Evolutionary conservation across 2,113 vertebrate species (phyloP).

Genomic region (Garra rufa): DNA sequence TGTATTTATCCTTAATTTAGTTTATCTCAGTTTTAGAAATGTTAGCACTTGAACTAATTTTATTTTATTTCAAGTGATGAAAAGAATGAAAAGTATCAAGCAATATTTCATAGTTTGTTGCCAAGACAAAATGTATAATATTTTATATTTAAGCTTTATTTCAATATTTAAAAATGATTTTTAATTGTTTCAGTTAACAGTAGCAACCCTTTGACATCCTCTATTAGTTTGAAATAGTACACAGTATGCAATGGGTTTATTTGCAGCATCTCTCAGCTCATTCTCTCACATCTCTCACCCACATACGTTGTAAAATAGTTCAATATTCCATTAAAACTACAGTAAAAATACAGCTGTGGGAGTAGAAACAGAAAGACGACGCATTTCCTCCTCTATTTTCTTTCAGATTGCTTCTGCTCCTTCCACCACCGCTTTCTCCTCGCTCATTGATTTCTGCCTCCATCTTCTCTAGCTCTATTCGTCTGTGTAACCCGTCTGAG

Average conservation of each 20-base stretch:
- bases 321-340: not conserved
- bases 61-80: too few relatives aligned
- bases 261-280: not conserved
- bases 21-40: too few relatives aligned
- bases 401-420: constrained; percentile 4
- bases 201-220: not conserved
- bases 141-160: too few relatives aligned
- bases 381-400: not conserved
- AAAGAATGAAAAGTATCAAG: too few relatives aligned
- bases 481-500: not conserved
- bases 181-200: too few relatives aligned
- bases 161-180: too few relatives aligned
- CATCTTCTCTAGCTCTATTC: constrained; percentile 26
- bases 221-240: not conserved
- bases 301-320: not conserved
- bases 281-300: not conserved
- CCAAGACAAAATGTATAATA: too few relatives aligned
- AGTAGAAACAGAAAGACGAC: not conserved
- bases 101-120: too few relatives aligned
- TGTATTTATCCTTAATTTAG: too few relatives aligned
- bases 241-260: not conserved
- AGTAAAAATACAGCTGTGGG: not conserved
- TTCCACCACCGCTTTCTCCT: not conserved
- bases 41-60: too few relatives aligned
- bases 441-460: not conserved